A percentile compares a stretch with the other conserved stretches of the same genome.
Evolutionary conservation across 2,113 vertebrate species (phyloP).

Genomic region (Sturnira hondurensis): DNA sequence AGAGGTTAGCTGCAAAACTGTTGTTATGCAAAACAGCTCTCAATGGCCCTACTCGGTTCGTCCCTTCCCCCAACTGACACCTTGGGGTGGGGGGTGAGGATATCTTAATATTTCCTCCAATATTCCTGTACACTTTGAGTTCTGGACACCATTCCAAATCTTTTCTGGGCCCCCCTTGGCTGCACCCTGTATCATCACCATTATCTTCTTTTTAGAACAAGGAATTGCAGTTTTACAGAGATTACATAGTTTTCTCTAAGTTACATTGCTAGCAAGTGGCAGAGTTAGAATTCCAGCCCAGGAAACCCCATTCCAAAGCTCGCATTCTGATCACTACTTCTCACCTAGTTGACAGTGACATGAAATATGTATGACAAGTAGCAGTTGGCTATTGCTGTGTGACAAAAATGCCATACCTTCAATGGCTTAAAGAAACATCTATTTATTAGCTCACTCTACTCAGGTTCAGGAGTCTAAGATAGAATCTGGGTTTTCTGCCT

Average conservation of each 20-base stretch:
- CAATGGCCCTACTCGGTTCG: no score
- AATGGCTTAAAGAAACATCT: background rate
- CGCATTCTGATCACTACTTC: background rate
- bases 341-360: background rate
- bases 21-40: no score
- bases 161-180: no score
- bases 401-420: background rate
- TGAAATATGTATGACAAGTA: background rate
- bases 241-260: background rate
- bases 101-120: no score
- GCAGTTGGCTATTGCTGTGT: background rate
- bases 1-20: no score
- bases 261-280: background rate
- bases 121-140: no score
- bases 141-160: no score
- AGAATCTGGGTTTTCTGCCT: background rate
- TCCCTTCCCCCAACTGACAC: no score
- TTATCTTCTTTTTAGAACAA: background rate
- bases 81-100: no score
- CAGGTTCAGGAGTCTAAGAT: background rate
- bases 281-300: background rate
- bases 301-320: background rate
- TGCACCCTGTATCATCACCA: no score
- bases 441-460: background rate
- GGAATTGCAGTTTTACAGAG: background rate